Percentiles rank a stretch among this genome's conserved stretches.
These are phyloP conservation scores for Hemitrygon akajei DNA, from an alignment of 2,797 vertebrate genomes.

Conservation along the genomic window DNA sequence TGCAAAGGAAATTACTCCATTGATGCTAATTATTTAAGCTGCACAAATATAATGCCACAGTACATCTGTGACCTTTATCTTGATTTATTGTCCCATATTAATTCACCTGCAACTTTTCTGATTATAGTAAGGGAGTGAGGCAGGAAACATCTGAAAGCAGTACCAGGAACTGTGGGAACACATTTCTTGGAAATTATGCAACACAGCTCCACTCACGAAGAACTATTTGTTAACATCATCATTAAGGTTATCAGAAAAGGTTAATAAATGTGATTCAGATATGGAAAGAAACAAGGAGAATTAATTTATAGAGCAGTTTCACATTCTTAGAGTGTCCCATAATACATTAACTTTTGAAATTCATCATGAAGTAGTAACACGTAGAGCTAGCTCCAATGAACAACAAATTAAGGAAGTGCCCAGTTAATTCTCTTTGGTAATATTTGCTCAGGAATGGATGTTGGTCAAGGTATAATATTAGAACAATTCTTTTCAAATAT, in stretches of 20 bases:
- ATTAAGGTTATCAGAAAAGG: not conserved
- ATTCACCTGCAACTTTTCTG: not conserved
- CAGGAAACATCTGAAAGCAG: not conserved
- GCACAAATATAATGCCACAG: not conserved
- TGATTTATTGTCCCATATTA: not conserved
- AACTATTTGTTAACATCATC: not conserved
- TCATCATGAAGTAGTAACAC: not conserved
- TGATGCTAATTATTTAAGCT: not conserved
- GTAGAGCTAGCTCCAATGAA: not conserved
- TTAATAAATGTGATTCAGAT: not conserved
- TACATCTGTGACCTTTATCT: not conserved
- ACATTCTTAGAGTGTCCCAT: not conserved
- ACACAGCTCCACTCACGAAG: not conserved
- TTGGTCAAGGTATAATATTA: not conserved
- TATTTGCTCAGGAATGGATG: not conserved
- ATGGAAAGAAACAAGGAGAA: not conserved
- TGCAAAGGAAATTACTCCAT: not conserved
- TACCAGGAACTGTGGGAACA: not conserved
- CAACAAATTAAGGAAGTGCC: not conserved
- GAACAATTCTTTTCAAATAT: not conserved
- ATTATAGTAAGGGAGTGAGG: not conserved
- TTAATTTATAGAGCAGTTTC: not conserved
- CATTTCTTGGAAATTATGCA: not conserved
- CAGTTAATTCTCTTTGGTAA: not conserved
- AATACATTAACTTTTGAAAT: not conserved